Evolutionary conservation across 1,140 invertebrate species (phyloP).

Genomic region (Conus ventricosus): DNA sequence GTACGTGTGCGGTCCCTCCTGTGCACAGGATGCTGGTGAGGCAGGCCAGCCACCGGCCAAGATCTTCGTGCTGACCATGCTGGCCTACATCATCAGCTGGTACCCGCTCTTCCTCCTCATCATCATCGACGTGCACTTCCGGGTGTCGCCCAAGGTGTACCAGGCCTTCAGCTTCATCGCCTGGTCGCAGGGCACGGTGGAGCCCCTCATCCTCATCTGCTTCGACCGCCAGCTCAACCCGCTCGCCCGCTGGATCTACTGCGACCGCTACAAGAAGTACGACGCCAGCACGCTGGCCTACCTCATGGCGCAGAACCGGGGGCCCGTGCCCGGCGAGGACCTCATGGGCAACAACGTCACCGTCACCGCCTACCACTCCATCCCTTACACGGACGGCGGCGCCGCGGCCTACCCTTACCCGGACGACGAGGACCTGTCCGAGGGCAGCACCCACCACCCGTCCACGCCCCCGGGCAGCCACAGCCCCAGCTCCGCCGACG

Average conservation of each 20-base stretch:
- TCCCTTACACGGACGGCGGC: conserved; percentile 17
- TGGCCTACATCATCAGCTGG: conserved; percentile 71
- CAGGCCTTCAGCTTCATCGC: conserved; percentile 73
- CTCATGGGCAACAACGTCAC: not conserved
- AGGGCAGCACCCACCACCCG: not conserved
- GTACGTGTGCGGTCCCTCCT: not conserved
- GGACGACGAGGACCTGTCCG: not conserved
- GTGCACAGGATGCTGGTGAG: conserved; percentile 43
- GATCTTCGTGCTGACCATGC: conserved; percentile 68
- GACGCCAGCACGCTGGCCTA: conserved; percentile 54
- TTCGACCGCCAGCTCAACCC: conserved; percentile 72
- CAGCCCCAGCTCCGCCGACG: not conserved
- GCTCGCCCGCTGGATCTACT: conserved; percentile 66
- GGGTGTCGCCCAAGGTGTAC: conserved; percentile 70
- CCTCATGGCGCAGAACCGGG: conserved; percentile 54
- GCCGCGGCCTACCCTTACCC: not conserved
- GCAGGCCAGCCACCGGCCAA: conserved; percentile 69
- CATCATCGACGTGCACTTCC: conserved; percentile 69
- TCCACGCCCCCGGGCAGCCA: not conserved
- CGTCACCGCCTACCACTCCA: conserved; percentile 16
- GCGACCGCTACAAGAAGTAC: conserved; percentile 58
- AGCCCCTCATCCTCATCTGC: conserved; percentile 70
- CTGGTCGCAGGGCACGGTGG: conserved; percentile 71
- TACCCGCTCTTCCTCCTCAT: conserved; percentile 73
- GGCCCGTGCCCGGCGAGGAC: conserved; percentile 7